Percentiles rank a stretch among this genome's conserved stretches.
Evolutionary conservation across 2,113 vertebrate species (phyloP).

Genomic region (Sapayoa aenigma): DNA sequence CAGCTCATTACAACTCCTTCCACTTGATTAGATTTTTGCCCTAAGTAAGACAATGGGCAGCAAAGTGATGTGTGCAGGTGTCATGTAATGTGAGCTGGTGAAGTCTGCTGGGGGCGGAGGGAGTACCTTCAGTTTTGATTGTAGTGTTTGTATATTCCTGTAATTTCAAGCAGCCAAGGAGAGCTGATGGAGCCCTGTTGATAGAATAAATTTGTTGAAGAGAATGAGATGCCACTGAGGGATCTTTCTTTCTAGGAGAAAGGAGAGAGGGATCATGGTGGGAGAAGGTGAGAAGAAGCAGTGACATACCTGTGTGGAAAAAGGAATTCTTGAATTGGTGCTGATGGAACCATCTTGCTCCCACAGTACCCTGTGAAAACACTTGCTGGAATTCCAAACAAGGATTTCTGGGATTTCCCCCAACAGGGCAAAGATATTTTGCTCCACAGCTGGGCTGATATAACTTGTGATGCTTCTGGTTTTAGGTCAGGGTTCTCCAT

Average conservation of each 20-base stretch:
- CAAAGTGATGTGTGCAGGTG: not conserved
- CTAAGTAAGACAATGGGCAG: not conserved
- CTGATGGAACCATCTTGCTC: not conserved
- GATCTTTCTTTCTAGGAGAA: not conserved
- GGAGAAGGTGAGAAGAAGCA: not conserved
- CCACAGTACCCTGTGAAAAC: not conserved
- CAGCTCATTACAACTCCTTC: slow-evolving; percentile 27
- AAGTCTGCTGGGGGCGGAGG: not conserved
- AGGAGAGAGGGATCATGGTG: not conserved
- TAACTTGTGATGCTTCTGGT: not conserved
- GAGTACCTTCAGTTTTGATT: not conserved
- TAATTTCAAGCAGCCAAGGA: not conserved
- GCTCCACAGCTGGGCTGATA: not conserved
- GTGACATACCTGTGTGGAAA: fast-evolving
- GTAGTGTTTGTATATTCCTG: not conserved
- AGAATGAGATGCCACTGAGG: not conserved
- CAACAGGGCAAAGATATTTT: not conserved
- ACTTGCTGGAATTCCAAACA: not conserved
- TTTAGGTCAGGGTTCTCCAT: not conserved
- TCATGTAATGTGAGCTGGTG: not conserved
- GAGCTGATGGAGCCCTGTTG: not conserved
- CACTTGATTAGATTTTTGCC: slow-evolving; percentile 29
- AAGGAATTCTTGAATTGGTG: not conserved
- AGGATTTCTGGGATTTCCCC: too few species aligned
- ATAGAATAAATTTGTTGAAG: not conserved